A percentile compares a stretch with the other conserved stretches of the same genome.
Conservation (phyloP, 2,888 invertebrate species). For the Allacma fusca region DNA sequence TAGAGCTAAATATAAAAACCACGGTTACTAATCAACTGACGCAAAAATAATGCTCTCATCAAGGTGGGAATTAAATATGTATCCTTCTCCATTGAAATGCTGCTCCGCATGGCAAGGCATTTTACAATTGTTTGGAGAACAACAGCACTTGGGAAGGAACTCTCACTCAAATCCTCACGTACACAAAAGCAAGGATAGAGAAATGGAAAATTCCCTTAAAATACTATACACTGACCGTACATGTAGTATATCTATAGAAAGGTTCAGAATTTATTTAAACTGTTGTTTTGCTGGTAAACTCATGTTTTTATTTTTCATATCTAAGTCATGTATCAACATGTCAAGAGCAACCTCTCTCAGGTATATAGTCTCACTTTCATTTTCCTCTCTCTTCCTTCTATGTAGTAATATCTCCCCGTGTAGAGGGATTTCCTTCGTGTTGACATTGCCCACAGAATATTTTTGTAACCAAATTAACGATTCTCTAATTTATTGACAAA, state of each 20-base stretch:
- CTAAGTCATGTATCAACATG: constrained; percentile 26
- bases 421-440: not conserved
- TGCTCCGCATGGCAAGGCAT: too few species aligned
- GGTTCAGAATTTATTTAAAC: not conserved
- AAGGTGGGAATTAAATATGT: too few species aligned
- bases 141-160: too few species aligned
- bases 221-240: not conserved
- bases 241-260: too few species aligned
- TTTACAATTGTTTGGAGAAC: too few species aligned
- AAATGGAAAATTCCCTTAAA: constrained; percentile 25
- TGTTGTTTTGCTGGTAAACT: constrained; percentile 12
- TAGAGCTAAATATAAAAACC: constrained; percentile 12
- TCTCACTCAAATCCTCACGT: not conserved
- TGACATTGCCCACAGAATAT: constrained; percentile 1
- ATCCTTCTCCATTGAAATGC: too few species aligned
- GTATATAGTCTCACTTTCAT: constrained; percentile 35
- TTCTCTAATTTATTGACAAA: not conserved
- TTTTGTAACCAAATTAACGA: not conserved
- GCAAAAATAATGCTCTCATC: too few species aligned
- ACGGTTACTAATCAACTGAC: not conserved
- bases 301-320: constrained; percentile 27
- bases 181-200: not conserved
- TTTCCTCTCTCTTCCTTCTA: not conserved
- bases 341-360: constrained; percentile 34
- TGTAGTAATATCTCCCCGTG: not conserved